Evolutionary conservation across 64 coral and sea anemone species (phyloP), one percentile per base, ranked within the genome.

Genomic region (Catalaphyllia jardinei): DNA sequence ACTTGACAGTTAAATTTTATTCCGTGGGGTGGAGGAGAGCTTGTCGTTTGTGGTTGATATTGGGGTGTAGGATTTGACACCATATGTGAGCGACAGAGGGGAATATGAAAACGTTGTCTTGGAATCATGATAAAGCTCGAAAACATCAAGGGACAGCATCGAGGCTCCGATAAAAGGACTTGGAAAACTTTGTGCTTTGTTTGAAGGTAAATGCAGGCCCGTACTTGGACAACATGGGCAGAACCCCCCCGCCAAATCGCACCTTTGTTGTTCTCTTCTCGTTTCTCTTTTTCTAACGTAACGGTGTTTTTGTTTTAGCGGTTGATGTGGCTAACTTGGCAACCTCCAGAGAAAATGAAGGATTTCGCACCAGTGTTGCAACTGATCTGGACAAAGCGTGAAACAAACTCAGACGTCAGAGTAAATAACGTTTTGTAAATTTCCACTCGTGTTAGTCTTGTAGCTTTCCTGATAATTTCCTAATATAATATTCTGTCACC

Each of bases 321-420:
- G 63, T 85, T 69, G 63, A 85, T 24, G 12, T 50, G 24, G 25
- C 16, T 4, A 71, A 25, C 18, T 71, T 85, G 19, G n/a, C 9
- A 24, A 31, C 0, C 13, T 16, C 24, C 39, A 31, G 25, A 71
- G 62, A 13, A 0, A 85, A 85, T 27, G 10, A 71, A 71, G 81
- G 62, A 6, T 85, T 69, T 22, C 62, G 63, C 2, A 71, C 81
- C 38, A 85, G 81, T 71, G 81, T 85, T 2, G 62, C 61, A 28
- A 24, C 62, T 29, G 24, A 71, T 25, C 35, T 85, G 8, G 20
- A 85, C 22, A 85, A 71, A 51, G 81, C 81, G 51, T 85, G n/a
- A 71, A 67, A 11, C 30, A n/a, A 49, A 20, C 18, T 3, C 9
- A 12, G 29, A 51, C 38, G 10, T 57, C 54, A 57, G 6, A 57